Evolutionary conservation across 2,888 invertebrate species (phyloP), one percentile per base, ranked within the genome.

Genomic region (Drosophila neutralis): DNA sequence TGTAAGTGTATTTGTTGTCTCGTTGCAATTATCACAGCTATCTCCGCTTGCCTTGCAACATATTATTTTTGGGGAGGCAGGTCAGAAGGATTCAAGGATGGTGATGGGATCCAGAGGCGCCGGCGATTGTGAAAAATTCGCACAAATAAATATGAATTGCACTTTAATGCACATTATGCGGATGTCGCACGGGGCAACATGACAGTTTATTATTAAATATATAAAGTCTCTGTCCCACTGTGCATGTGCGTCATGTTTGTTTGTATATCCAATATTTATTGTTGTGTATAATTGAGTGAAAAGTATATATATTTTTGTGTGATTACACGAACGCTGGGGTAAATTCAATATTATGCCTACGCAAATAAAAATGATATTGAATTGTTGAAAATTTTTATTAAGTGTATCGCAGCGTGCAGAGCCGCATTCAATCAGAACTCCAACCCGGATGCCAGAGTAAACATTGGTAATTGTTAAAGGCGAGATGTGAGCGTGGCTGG

Each of bases 91-190:
- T 36, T 11, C 54, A 24, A 61, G 65, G 61, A 60, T 70, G 33
- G 68, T 65, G 33, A 63, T 56, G 36, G 69, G 31, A 35, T n/a
- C 18, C 13, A 35, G 21, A 13, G 24, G 40, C 27, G 42, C 10
- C 8, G 33, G 27, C 29, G 77, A 73, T 82, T 83, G 80, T 69
- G 82, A 80, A 88, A 88, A 89, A 89, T 89, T 84, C 87, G 85
- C 87, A 87, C 87, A 87, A 89, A 87, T 87, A 87, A 89, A 87
- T 87, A 87, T 87, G 87, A 89, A 89, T 87, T 89, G 87, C 87
- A 87, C 85, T 87, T 87, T 84, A 89, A 87, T 89, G 87, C 81
- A 89, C 80, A 87, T 87, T 85, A 89, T 84, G 83, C 73, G 60
- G 53, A 36, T 31, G 65, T 35, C 6, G 38, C n/a, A 53, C 35